Conservation (phyloP, 2,888 invertebrate genomes). For the Gymnocheta viridis region DNA sequence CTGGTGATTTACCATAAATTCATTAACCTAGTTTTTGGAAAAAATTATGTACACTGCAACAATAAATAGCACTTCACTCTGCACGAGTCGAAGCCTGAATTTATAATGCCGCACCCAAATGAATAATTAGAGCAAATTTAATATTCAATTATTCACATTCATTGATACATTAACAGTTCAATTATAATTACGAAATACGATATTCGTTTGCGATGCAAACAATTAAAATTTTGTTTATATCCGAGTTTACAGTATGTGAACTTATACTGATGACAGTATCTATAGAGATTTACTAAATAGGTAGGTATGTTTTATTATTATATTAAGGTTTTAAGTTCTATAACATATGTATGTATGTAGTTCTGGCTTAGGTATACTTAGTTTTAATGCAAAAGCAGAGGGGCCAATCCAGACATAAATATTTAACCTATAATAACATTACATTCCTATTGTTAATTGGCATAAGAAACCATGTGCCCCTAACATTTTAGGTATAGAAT, state of each 20-base stretch:
- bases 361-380: too few species aligned
- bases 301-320: too few species aligned
- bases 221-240: not conserved
- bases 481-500: too few species aligned
- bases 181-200: conserved; percentile 29
- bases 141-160: conserved; percentile 41
- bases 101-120: conserved; percentile 61
- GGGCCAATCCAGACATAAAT: too few species aligned
- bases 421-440: too few species aligned
- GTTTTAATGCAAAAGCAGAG: too few species aligned
- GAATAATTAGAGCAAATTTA: conserved; percentile 54
- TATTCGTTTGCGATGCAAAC: conserved; percentile 2
- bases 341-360: too few species aligned
- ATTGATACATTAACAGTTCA: conserved; percentile 26
- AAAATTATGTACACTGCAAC: not conserved
- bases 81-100: conserved; percentile 2
- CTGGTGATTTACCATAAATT: conserved; percentile 31
- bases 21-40: conserved; percentile 49
- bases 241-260: not conserved
- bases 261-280: not conserved
- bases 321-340: too few species aligned
- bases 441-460: too few species aligned
- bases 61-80: not conserved
- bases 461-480: too few species aligned
- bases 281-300: too few species aligned